Evolutionary conservation across 2,797 vertebrate genomes (phyloP), one percentile per base, ranked within the genome.

Genomic region (Sebastes vulpes): DNA sequence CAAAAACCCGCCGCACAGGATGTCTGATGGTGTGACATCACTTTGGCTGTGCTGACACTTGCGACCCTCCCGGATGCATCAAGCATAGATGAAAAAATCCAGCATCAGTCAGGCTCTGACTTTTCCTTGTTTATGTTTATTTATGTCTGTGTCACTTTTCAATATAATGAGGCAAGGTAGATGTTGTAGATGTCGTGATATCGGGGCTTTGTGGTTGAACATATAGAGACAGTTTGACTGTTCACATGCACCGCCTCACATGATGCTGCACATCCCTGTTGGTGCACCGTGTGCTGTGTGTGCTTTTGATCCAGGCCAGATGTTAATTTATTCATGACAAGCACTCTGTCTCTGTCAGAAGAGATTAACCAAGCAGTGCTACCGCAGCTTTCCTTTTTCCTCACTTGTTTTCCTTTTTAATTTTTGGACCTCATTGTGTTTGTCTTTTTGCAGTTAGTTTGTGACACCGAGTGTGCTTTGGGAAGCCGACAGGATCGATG

Each of bases 301-400:
- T 71, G 77, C 61, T 75, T 75, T 48, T 31, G 48, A 71, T 68
- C 65, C 29, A 2, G 16, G 52, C 29, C 83, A 72, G 85, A 82
- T 83, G 73, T 72, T 94, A 54, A 93, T 90, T 93, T 92, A 93
- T 94, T 93, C 86, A 95, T 92, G 85, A 79, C 29, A 56, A 57
- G 52, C 14, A 31, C 84, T 68, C 73, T 12, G 80, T 79, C 46
- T 77, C 80, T 82, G 85, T 91, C 91, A 70, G 77, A 60, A 38
- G 65, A 72, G 50, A 87, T 90, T 71, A 91, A 74, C 63, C 18
- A 14, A 73, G 38, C 65, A 53, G 59, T 29, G 48, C 26, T 28
- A 25, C 42, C 4, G 64, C 21, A 66, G 54, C 46, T 1, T 58
- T 38, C 16, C 28, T 32, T 11, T 29, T 46, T 32, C 32, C 23